Conservation (phyloP, 2,797 vertebrate species). For the Pipistrellus pipistrellus region DNA sequence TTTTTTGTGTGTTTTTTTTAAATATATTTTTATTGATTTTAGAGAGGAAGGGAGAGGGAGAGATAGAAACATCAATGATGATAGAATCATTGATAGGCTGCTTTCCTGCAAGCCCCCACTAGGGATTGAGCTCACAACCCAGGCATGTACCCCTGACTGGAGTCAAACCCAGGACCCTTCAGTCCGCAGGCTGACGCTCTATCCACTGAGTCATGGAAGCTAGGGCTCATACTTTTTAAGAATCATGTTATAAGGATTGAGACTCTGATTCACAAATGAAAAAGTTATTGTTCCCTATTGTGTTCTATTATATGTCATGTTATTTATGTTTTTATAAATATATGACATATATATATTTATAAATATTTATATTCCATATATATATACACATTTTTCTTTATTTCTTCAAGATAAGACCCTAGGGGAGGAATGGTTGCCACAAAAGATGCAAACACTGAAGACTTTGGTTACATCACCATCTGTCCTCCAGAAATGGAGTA, state of each 20-base stretch:
- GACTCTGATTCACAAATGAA: slow-evolving; percentile 28
- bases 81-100: no score
- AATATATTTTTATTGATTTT: no score
- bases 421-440: background rate
- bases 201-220: background rate
- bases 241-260: background rate
- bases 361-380: background rate
- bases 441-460: slow-evolving; percentile 45
- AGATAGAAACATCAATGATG: no score
- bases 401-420: slow-evolving; percentile 51
- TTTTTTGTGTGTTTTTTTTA: background rate
- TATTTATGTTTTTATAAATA: background rate
- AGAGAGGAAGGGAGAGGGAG: no score
- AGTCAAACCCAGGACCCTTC: no score
- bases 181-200: no score
- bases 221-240: background rate
- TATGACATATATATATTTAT: background rate
- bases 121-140: no score
- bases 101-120: no score
- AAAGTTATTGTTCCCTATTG: background rate
- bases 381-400: slow-evolving; percentile 1
- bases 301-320: background rate
- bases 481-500: slow-evolving; percentile 1
- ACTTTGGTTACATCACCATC: slow-evolving; percentile 13
- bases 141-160: no score